A percentile compares a stretch with the other conserved stretches of the same genome.
Evolutionary conservation across 2,888 invertebrate genomes (phyloP).

Genomic region (Pollenia labialis): DNA sequence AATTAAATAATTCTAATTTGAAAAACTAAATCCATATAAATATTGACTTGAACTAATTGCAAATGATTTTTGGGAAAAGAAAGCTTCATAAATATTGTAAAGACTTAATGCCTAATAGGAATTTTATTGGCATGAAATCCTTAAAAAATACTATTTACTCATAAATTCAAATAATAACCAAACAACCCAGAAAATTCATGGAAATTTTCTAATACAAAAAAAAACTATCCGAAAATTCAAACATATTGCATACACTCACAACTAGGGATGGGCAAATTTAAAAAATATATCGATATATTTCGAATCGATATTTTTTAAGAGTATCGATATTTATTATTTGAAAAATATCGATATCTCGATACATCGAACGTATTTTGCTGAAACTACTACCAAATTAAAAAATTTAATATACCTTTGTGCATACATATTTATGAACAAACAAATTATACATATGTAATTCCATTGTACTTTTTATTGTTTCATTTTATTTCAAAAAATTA

Average conservation of each 20-base stretch:
- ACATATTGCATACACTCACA: conserved; percentile 33
- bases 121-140: conserved; percentile 62
- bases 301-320: no score
- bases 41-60: conserved; percentile 66
- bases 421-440: no score
- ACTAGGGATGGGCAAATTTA: no score
- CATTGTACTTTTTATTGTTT: no score
- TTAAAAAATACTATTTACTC: conserved; percentile 19
- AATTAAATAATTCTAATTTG: conserved; percentile 36
- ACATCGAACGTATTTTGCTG: no score
- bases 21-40: conserved; percentile 28
- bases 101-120: conserved; percentile 62
- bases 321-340: no score
- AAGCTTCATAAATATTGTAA: conserved; percentile 32
- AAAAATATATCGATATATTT: no score
- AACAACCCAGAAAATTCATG: conserved; percentile 14
- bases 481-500: no score
- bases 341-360: no score
- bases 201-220: conserved; percentile 16
- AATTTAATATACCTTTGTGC: no score
- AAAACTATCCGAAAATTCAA: conserved; percentile 6
- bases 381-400: no score
- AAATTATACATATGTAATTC: no score
- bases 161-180: background rate
- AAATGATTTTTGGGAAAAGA: conserved; percentile 19